Base-by-base conservation (phyloP, 2,797 vertebrate genomes). In the Delichon dasypus region DNA sequence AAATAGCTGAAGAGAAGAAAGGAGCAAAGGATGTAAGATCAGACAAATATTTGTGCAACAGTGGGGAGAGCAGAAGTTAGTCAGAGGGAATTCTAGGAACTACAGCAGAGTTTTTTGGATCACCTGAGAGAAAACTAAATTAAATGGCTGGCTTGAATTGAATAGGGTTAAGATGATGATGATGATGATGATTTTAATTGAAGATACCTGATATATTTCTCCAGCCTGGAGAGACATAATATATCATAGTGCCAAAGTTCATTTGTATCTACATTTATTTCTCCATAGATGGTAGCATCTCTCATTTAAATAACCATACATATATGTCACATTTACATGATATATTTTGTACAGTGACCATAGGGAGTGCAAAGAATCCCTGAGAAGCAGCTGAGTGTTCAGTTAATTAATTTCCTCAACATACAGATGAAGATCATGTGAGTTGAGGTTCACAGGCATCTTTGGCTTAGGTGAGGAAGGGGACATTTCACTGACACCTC, bases 141-240 rank as follows among this genome's bases (percentile, higher is more conserved):
- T 89, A 93, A 94, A 93, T 67, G 38, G 23, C 61, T 95, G 48
- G 38, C 48, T 91, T 89, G 57, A 86, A 87, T 10, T 68, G 77
- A 91, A 67, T 42, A 67, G 32, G 30, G 16, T 32, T 89, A 62
- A 85, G 34, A 90, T 4, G 62, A 78, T 65, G 73, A 82, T 85
- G 85, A 55, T 62, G 38, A 38, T 4, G 58, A 78, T 65, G 73
- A 82, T 79, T 89, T 94, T 96, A 92, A 95, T 92, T 96, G 89
- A 95, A 92, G 71, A 83, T 74, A 87, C 60, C 71, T 93, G 77
- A 85, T 94, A 76, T 58, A 87, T 85, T 92, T 95, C 48, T 70
- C 48, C 77, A 92, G 71, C 34, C 50, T 79, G 34, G 20, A 74
- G 38, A 77, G 30, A 23, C 54, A 25, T 71, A 68, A 44, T 92